Conservation (phyloP, 1,140 invertebrate species). For the Periplaneta americana region DNA sequence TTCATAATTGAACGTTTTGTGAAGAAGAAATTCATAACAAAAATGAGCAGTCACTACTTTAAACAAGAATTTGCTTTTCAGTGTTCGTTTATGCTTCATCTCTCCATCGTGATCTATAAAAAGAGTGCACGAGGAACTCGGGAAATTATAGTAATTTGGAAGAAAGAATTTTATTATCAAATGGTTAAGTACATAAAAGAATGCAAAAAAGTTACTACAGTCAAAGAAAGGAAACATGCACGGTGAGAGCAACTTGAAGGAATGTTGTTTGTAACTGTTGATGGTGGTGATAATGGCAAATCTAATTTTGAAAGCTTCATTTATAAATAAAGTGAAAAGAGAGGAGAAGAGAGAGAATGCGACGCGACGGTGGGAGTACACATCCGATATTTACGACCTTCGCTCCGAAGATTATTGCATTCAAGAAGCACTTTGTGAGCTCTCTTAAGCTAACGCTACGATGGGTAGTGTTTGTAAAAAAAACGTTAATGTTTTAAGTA, state of each 20-base stretch:
- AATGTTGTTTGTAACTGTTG: background rate
- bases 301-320: background rate
- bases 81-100: no score
- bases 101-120: no score
- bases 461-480: background rate
- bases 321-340: background rate
- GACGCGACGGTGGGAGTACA: background rate
- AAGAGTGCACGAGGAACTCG: background rate
- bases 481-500: background rate
- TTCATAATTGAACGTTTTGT: no score
- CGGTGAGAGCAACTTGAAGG: background rate
- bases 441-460: background rate
- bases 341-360: no score
- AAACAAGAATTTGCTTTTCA: no score
- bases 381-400: background rate
- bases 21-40: no score
- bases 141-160: background rate
- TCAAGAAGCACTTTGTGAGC: background rate
- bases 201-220: background rate
- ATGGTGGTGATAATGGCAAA: background rate
- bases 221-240: background rate
- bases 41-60: no score
- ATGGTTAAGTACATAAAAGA: background rate
- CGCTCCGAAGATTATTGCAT: background rate
- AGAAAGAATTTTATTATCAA: background rate